A percentile compares a stretch with the other conserved stretches of the same genome.
Evolutionary conservation across 2,888 invertebrate species (phyloP).

Genomic region (Xylota sylvarum): DNA sequence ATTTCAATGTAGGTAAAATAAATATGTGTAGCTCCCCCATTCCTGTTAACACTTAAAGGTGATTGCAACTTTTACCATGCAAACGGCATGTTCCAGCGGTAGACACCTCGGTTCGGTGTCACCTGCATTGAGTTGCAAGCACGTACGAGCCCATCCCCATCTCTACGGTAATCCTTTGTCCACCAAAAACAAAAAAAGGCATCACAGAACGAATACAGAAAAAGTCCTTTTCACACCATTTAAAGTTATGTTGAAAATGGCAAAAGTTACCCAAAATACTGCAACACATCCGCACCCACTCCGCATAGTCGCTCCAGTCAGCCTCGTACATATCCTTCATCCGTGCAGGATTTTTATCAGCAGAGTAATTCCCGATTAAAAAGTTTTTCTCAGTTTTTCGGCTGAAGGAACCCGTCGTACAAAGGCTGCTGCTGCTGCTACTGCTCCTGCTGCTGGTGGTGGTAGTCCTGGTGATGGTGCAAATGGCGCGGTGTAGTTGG

Average conservation of each 20-base stretch:
- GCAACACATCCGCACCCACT: slow-evolving; percentile 69
- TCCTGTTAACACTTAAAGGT: slow-evolving; percentile 21
- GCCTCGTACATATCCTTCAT: slow-evolving; percentile 57
- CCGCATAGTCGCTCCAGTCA: slow-evolving; percentile 25
- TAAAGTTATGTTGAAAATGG: slow-evolving; percentile 69
- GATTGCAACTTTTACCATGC: slow-evolving; percentile 57
- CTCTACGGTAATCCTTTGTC: slow-evolving; percentile 52
- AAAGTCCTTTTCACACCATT: slow-evolving; percentile 66
- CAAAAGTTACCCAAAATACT: slow-evolving; percentile 74
- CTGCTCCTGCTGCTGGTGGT: too few relatives aligned
- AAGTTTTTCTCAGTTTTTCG: slow-evolving; percentile 72
- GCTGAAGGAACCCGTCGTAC: slow-evolving; percentile 33
- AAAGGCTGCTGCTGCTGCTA: not conserved
- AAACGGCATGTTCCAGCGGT: slow-evolving; percentile 31
- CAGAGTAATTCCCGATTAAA: slow-evolving; percentile 76
- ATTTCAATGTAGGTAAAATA: slow-evolving; percentile 38
- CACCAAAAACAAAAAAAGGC: slow-evolving; percentile 31
- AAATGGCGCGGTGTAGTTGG: slow-evolving; percentile 24
- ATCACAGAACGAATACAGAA: not conserved
- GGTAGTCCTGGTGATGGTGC: not conserved
- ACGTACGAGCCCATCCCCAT: slow-evolving; percentile 44
- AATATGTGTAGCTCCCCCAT: slow-evolving; percentile 14
- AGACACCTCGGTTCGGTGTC: slow-evolving; percentile 56
- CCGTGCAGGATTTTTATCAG: slow-evolving; percentile 75
- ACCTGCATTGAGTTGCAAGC: slow-evolving; percentile 66